A percentile compares a stretch with the other conserved stretches of the same genome.
Conservation (phyloP, 2,888 invertebrate genomes). For the Itoplectis maculator region DNA sequence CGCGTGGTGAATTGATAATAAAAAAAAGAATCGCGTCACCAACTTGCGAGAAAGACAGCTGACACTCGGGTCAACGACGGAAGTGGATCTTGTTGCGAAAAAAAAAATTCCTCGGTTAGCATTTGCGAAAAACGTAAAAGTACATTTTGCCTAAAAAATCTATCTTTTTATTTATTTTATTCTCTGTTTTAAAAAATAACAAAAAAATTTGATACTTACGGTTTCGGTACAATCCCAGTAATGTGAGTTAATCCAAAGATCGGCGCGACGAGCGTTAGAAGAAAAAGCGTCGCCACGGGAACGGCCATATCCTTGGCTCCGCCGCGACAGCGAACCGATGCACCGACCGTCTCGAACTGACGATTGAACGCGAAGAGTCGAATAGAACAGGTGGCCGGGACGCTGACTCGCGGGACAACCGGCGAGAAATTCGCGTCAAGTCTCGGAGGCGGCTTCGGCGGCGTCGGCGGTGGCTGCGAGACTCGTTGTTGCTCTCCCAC, state of each 20-base stretch:
- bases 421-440: constrained; percentile 76
- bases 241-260: constrained; percentile 59
- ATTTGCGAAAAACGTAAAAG: too few relatives aligned
- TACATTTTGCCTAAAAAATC: too few relatives aligned
- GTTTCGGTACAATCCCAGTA: constrained; percentile 21
- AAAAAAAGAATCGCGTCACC: constrained; percentile 2
- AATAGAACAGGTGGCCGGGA: constrained; percentile 61
- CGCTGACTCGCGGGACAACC: not conserved
- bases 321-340: constrained; percentile 76
- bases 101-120: too few relatives aligned
- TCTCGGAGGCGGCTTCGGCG: too few relatives aligned
- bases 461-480: constrained; percentile 56
- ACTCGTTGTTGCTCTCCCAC: constrained; percentile 79
- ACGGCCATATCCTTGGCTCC: constrained; percentile 76
- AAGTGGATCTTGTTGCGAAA: too few relatives aligned
- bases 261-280: constrained; percentile 24
- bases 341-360: constrained; percentile 77
- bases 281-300: constrained; percentile 19
- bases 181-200: too few relatives aligned
- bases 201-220: constrained; percentile 51
- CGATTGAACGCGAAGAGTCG: constrained; percentile 70
- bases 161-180: too few relatives aligned
- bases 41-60: not conserved
- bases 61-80: not conserved
- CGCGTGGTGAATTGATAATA: not conserved